Percentiles rank a stretch among this genome's conserved stretches.
Conservation (phyloP, 1,140 invertebrate genomes). For the Bombus waltoni region DNA sequence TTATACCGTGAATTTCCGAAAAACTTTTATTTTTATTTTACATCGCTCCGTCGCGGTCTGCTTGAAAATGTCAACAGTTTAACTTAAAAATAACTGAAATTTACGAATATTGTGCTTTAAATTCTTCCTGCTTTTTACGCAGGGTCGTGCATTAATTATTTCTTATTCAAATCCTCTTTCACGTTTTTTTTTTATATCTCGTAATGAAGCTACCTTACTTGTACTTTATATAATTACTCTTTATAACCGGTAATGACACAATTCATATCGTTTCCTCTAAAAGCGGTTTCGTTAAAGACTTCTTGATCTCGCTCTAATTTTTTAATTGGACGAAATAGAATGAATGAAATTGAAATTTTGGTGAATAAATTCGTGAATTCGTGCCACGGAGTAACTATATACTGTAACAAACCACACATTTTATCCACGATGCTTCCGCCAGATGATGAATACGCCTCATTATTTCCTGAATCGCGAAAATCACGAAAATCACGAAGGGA, state of each 20-base stretch:
- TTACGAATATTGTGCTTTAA: neutral
- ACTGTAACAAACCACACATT: neutral
- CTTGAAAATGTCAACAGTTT: neutral
- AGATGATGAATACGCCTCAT: slow-evolving; percentile 19
- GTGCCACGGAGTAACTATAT: neutral
- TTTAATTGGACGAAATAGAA: neutral
- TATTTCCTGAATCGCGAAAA: slow-evolving; percentile 26
- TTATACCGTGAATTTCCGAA: neutral
- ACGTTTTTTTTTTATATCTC: neutral
- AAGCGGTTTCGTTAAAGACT: neutral
- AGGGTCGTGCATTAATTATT: neutral
- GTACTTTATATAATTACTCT: neutral
- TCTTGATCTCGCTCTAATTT: neutral
- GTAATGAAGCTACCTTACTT: neutral
- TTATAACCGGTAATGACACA: neutral
- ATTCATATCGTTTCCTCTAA: neutral
- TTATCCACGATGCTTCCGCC: neutral
- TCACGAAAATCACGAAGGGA: neutral
- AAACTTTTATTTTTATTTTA: neutral
- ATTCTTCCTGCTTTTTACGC: neutral
- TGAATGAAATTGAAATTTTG: no score
- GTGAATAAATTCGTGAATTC: neutral
- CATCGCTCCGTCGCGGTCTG: no score
- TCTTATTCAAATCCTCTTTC: neutral
- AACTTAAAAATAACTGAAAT: neutral